These are phyloP conservation scores for Corythucha ciliata DNA, from an alignment of 2,888 invertebrate genomes.

Conservation along the genomic window DNA sequence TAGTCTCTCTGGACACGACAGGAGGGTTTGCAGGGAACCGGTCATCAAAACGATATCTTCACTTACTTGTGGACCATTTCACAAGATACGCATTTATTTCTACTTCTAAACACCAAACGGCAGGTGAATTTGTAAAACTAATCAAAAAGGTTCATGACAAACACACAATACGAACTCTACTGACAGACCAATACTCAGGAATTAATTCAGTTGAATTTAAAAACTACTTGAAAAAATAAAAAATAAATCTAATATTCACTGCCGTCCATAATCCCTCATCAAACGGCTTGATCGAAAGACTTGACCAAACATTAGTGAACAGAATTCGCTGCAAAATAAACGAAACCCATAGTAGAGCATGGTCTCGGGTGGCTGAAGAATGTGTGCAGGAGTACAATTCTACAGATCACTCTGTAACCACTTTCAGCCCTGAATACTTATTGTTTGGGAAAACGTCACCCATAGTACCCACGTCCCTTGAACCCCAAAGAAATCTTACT, in stretches of 20 bases:
- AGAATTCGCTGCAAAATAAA: conserved; percentile 36
- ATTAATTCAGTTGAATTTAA: conserved; percentile 39
- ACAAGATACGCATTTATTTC: conserved; percentile 33
- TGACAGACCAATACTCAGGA: conserved; percentile 39
- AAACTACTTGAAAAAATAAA: conserved; percentile 32
- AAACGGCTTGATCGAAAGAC: conserved; percentile 34
- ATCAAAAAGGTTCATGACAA: conserved; percentile 6
- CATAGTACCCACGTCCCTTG: conserved; percentile 5
- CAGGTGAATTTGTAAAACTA: conserved; percentile 35
- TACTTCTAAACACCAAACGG: conserved; percentile 35
- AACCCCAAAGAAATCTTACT: conserved; percentile 1
- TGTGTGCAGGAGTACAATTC: conserved; percentile 37
- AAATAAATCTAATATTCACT: conserved; percentile 32
- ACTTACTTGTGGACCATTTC: conserved; percentile 32
- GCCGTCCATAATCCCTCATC: conserved; percentile 32
- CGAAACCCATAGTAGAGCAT: conserved; percentile 32
- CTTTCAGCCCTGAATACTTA: conserved; percentile 35
- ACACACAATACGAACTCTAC: conserved; percentile 32
- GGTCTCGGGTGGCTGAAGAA: conserved; percentile 35
- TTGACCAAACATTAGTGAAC: conserved; percentile 37
- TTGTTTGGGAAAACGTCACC: conserved; percentile 36
- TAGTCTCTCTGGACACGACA: conserved; percentile 37
- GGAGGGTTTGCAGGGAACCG: conserved; percentile 36
- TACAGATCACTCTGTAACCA: conserved; percentile 35
- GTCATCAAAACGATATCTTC: conserved; percentile 36